Evolutionary conservation across 2,113 vertebrate species (phyloP).

Genomic region (Ovis canadensis): DNA sequence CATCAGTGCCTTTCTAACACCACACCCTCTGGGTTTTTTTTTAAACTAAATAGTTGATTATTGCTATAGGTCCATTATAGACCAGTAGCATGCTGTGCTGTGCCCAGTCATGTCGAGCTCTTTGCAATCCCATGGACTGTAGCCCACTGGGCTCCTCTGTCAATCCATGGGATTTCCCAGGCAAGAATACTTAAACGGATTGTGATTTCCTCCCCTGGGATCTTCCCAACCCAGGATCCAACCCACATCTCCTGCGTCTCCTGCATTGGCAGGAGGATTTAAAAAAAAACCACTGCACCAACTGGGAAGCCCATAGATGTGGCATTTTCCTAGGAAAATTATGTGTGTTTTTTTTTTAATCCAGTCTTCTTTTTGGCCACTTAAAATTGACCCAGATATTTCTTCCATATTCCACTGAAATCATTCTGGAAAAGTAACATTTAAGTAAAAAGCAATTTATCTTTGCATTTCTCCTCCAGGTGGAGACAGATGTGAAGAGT

Average conservation of each 20-base stretch:
- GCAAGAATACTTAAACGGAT: not conserved
- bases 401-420: not conserved
- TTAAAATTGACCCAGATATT: not conserved
- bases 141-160: not conserved
- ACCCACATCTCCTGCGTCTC: not conserved
- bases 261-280: not conserved
- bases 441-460: not conserved
- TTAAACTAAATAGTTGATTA: not conserved
- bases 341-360: not conserved
- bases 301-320: not conserved
- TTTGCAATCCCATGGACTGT: not conserved
- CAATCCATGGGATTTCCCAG: not conserved
- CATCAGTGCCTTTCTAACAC: not conserved
- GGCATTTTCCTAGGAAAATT: not conserved
- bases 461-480: constrained; percentile 41
- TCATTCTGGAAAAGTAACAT: not conserved
- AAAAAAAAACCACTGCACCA: not conserved
- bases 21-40: not conserved
- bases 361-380: not conserved
- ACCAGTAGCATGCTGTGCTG: not conserved
- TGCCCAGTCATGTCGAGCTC: not conserved
- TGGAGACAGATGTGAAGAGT: not conserved
- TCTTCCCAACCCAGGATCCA: not conserved
- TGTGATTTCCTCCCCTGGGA: not conserved
- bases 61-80: not conserved